These are phyloP conservation scores for Thaumetopoea pityocampa DNA, from an alignment of 1,140 invertebrate genomes.

Conservation along the genomic window DNA sequence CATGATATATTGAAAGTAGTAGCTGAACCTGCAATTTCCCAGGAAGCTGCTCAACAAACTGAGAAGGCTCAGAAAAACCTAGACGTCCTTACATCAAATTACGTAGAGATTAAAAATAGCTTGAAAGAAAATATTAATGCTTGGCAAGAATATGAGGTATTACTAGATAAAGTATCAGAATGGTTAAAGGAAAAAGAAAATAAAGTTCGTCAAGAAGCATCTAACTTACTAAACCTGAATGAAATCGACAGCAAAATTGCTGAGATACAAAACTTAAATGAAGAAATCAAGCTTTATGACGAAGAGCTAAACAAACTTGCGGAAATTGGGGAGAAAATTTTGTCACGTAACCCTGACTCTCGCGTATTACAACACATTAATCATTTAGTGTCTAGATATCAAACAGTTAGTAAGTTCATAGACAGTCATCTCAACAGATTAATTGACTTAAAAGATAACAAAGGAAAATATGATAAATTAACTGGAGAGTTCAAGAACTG, in stretches of 20 bases:
- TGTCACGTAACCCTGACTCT: slow-evolving; percentile 87
- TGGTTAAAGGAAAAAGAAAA: slow-evolving; percentile 94
- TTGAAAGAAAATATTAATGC: slow-evolving; percentile 84
- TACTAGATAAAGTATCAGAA: slow-evolving; percentile 84
- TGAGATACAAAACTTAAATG: slow-evolving; percentile 80
- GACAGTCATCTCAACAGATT: slow-evolving; percentile 82
- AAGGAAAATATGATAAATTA: slow-evolving; percentile 81
- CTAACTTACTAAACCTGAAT: slow-evolving; percentile 81
- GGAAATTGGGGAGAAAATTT: slow-evolving; percentile 83
- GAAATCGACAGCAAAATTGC: slow-evolving; percentile 84
- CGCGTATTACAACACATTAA: slow-evolving; percentile 87
- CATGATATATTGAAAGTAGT: slow-evolving; percentile 81
- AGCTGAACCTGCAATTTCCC: slow-evolving; percentile 81
- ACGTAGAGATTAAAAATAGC: slow-evolving; percentile 81
- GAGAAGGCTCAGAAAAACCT: slow-evolving; percentile 82
- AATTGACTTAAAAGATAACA: slow-evolving; percentile 80
- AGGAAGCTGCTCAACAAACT: slow-evolving; percentile 79
- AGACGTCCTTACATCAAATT: slow-evolving; percentile 80
- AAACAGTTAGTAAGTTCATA: slow-evolving; percentile 85
- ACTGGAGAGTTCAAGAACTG: slow-evolving; percentile 86
- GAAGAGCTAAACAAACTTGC: slow-evolving; percentile 82
- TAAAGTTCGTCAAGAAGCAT: slow-evolving; percentile 84
- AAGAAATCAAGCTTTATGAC: slow-evolving; percentile 80
- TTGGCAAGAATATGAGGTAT: slow-evolving; percentile 88
- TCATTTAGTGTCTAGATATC: slow-evolving; percentile 86